phyloP scores from a whole-genome alignment of 2,113 vertebrate genomes.

The Rhea pennata region DNA sequence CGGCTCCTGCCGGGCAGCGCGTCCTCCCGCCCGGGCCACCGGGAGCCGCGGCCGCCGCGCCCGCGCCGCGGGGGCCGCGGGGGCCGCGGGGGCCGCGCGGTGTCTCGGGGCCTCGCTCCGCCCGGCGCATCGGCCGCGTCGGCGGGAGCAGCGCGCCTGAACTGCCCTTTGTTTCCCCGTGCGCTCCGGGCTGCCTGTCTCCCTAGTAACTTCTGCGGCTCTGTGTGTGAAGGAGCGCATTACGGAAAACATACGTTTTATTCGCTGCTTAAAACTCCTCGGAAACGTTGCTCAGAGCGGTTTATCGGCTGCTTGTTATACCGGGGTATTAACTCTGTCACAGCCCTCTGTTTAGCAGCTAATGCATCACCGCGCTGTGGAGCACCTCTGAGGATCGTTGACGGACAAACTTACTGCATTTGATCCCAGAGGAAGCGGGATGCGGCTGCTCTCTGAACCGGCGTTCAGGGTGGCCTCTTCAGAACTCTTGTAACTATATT shows the following conservation, averaged over 20 bases:
- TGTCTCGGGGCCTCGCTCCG: too few species aligned
- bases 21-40: neutral
- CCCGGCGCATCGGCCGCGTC: too few species aligned
- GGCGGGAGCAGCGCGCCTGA: neutral
- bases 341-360: conserved; percentile 7
- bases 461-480: neutral
- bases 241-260: conserved; percentile 31
- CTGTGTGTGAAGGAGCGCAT: conserved; percentile 1
- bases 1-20: conserved; percentile 10
- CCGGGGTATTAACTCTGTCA: neutral
- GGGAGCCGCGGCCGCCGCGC: too few species aligned
- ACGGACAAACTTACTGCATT: conserved; percentile 49
- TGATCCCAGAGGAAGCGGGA: conserved; percentile 21
- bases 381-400: conserved; percentile 18
- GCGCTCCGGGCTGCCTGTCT: conserved; percentile 18
- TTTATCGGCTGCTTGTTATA: neutral
- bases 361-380: neutral
- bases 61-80: too few species aligned
- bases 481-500: neutral
- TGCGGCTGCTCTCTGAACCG: neutral
- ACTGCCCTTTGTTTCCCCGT: conserved; percentile 54
- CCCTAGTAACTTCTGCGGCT: conserved; percentile 66
- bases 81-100: too few species aligned
- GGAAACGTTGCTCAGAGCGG: neutral
- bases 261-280: neutral